Evolutionary conservation across 2,797 vertebrate genomes (phyloP).

Genomic region (Zenarchopterus dispar): DNA sequence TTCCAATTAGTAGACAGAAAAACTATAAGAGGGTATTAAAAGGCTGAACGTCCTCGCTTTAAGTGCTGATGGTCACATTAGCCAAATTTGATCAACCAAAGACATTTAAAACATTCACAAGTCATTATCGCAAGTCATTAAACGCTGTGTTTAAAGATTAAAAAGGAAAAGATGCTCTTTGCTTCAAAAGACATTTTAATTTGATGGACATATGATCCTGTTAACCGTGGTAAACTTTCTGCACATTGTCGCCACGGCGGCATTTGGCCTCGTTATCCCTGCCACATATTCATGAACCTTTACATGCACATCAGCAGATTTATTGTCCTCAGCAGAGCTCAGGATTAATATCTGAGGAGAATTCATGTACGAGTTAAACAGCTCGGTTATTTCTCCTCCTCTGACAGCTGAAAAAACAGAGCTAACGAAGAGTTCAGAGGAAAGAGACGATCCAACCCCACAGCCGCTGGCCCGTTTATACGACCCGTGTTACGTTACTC

Average conservation of each 20-base stretch:
- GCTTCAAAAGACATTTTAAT: not conserved
- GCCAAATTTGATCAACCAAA: not conserved
- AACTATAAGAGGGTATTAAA: too few species aligned
- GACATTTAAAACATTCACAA: not conserved
- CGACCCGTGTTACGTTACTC: not conserved
- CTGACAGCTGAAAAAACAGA: slow-evolving; percentile 52
- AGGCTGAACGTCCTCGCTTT: too few species aligned
- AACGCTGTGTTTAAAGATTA: too few species aligned
- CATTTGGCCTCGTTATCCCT: not conserved
- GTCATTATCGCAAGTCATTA: too few species aligned
- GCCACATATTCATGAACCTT: not conserved
- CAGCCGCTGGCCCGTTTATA: slow-evolving; percentile 5
- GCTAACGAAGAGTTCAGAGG: not conserved
- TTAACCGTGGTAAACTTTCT: not conserved
- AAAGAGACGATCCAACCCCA: not conserved
- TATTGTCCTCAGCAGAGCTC: slow-evolving; percentile 8
- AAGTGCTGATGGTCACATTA: too few species aligned
- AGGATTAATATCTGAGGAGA: slow-evolving; percentile 2
- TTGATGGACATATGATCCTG: not conserved
- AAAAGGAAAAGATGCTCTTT: not conserved
- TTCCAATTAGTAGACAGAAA: too few species aligned
- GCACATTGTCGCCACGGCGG: not conserved
- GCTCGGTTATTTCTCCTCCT: slow-evolving; percentile 17
- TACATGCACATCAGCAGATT: not conserved
- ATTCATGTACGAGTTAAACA: slow-evolving; percentile 7